These are phyloP conservation scores for Holacanthella duospinosa DNA, from an alignment of 2,888 invertebrate genomes.

Conservation along the genomic window DNA sequence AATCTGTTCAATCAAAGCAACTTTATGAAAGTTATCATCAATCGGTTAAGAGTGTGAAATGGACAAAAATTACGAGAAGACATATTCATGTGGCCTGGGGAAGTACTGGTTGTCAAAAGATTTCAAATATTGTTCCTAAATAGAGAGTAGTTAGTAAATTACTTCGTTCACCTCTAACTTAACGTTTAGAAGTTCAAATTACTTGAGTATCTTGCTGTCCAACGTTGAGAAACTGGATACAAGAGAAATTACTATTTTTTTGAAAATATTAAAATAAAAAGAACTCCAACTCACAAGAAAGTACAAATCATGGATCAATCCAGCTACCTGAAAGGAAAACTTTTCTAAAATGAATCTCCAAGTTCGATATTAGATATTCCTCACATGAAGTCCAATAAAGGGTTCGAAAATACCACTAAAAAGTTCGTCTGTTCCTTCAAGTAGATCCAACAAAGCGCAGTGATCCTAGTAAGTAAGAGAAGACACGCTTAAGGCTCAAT, in stretches of 20 bases:
- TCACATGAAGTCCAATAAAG: conserved; percentile 16
- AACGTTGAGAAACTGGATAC: neutral
- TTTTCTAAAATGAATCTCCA: no score
- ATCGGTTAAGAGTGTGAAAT: no score
- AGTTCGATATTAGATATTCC: no score
- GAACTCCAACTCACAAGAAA: no score
- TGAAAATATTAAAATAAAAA: no score
- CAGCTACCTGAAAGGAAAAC: neutral
- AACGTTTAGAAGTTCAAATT: no score
- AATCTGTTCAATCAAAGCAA: neutral
- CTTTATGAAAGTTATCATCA: neutral
- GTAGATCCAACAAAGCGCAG: conserved; percentile 21
- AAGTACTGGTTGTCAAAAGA: neutral
- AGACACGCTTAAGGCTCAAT: no score
- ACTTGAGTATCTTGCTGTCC: neutral
- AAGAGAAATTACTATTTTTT: no score
- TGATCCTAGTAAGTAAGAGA: conserved; percentile 27
- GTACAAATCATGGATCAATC: neutral
- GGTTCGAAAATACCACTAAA: conserved; percentile 22
- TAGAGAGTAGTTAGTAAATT: no score
- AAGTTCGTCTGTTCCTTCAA: conserved; percentile 25
- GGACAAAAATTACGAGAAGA: neutral
- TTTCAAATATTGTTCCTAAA: neutral
- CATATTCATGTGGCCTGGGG: neutral
- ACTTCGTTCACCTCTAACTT: no score